These are phyloP conservation scores for Xiphophorus hellerii DNA, from an alignment of 2,113 vertebrate species.

Conservation along the genomic window DNA sequence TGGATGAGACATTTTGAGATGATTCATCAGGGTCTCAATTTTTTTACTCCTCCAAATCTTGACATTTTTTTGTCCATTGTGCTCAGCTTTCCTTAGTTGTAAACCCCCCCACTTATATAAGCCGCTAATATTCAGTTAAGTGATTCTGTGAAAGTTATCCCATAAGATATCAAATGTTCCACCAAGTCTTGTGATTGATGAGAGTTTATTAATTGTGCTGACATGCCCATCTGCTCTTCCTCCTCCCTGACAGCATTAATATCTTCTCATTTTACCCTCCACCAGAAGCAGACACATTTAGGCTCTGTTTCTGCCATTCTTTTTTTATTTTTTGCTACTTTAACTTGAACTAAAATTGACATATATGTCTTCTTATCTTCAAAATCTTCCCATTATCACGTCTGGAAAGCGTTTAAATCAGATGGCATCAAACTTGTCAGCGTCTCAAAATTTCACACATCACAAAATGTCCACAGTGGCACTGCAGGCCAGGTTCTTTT, in stretches of 20 bases:
- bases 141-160: background rate
- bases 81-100: background rate
- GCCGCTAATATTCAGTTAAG: background rate
- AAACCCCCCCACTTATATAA: background rate
- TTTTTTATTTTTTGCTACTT: background rate
- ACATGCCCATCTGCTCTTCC: background rate
- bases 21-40: background rate
- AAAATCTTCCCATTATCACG: background rate
- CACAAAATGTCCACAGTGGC: constrained; percentile 14
- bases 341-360: background rate
- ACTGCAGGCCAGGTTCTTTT: constrained; percentile 1
- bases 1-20: background rate
- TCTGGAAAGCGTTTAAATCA: background rate
- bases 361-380: background rate
- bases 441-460: constrained; percentile 28
- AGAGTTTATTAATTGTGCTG: background rate
- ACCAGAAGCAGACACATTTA: background rate
- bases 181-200: background rate
- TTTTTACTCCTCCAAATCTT: background rate
- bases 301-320: background rate
- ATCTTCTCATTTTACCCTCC: background rate
- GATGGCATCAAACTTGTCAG: background rate
- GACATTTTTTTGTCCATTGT: background rate
- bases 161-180: background rate
- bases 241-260: background rate